Evolutionary conservation across 1,140 invertebrate species (phyloP).

Genomic region (Neomicropteryx cornuta): DNA sequence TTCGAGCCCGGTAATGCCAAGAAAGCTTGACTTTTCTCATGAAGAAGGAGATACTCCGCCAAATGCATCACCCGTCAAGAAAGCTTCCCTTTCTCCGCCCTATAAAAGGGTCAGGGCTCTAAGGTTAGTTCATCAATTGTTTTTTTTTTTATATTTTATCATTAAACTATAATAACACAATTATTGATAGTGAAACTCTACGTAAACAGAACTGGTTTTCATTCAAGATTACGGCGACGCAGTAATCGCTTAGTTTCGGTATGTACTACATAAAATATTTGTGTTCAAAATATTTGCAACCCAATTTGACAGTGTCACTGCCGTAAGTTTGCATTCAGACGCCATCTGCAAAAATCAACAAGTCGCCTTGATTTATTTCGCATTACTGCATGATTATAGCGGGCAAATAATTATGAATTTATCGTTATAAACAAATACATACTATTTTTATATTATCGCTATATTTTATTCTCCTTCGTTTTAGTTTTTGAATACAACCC

Average conservation of each 20-base stretch:
- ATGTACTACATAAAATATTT: constrained; percentile 4
- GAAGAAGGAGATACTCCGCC: constrained; percentile 28
- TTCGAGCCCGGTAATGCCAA: constrained; percentile 27
- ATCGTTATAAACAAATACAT: too few species aligned
- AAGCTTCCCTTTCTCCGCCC: constrained; percentile 45
- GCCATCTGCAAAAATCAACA: too few species aligned
- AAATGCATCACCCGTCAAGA: constrained; percentile 21
- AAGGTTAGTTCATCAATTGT: constrained; percentile 24
- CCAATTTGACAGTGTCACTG: constrained; percentile 7
- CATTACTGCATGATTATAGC: too few species aligned
- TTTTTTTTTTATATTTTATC: constrained; percentile 7
- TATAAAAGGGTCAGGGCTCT: constrained; percentile 72
- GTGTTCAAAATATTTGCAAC: constrained; percentile 1
- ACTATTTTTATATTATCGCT: too few species aligned
- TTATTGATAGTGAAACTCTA: constrained; percentile 4
- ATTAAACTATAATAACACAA: constrained; percentile 16
- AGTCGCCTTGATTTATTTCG: too few species aligned
- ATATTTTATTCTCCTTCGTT: too few species aligned
- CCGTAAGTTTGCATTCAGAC: too few species aligned
- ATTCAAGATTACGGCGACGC: constrained; percentile 1
- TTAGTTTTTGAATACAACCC: too few species aligned
- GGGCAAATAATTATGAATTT: too few species aligned
- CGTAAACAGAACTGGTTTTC: background rate
- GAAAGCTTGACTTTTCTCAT: constrained; percentile 33
- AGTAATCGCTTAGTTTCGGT: constrained; percentile 2